Evolutionary conservation across 1,140 invertebrate species (phyloP), one percentile per base, ranked within the genome.

Genomic region (Aphaenogaster ashmeadi): DNA sequence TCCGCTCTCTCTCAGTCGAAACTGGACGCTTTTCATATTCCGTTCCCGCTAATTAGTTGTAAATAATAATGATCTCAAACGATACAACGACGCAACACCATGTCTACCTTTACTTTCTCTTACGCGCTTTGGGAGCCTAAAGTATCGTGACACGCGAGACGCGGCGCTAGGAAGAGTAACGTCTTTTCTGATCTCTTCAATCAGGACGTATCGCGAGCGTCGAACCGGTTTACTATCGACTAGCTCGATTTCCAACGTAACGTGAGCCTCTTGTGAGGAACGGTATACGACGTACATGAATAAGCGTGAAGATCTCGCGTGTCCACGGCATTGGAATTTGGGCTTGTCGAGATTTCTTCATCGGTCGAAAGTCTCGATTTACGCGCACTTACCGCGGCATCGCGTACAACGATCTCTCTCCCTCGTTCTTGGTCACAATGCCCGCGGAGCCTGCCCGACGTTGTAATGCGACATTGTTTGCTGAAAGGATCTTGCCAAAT

Each of bases 391-490:
- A 18, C 8, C 15, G 60, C 74, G 21, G 47, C 38, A 52, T 33
- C 54, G 21, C 54, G 41, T 78, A 54, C 33, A 54, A 64, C 54
- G 54, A 69, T 88, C 62, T 64, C 78, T 69, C 54, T 87, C 78
- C 62, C 54, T 83, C 27, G 54, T 90, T 89, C 88, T 91, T 91
- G 90, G 11, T 91, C 90, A 91, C 90, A 89, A 89, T 91, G 90
- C 77, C 41, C 13, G 52, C 50, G 80, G 77, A 86, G 89, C 74
- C 87, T 86, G 75, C 21, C 44, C 58, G 47, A 78, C 58, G 89
- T 90, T 84, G 88, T 86, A 75, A 77, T 74, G 91, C 86, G 88
- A 92, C 79, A 77, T 38, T 86, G 50, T n/a, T 27, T 33, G 47
- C 41, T 74, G 27, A 84, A 89, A 80, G 77, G 81, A 86, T 92